phyloP scores from a whole-genome alignment of 2,113 vertebrate species.

The Asarcornis scutulata region DNA sequence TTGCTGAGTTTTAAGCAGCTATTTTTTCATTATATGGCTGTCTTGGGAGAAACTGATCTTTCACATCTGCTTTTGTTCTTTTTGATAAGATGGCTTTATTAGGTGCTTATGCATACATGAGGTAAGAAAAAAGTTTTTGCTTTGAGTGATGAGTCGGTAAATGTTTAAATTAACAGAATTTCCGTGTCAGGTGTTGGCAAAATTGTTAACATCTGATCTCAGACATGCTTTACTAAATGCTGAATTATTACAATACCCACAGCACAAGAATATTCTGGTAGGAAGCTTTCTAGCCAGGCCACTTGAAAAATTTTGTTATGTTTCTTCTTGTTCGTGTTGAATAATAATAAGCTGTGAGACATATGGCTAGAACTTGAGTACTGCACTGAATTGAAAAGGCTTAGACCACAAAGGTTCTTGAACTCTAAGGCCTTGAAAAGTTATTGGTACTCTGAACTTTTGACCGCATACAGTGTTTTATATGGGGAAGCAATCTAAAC shows the following conservation, averaged over 20 bases:
- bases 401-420: neutral
- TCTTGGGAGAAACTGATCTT: neutral
- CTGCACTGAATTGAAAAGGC: neutral
- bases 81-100: neutral
- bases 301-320: neutral
- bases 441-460: neutral
- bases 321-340: neutral
- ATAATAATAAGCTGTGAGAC: neutral
- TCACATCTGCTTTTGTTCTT: conserved; percentile 11
- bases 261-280: neutral
- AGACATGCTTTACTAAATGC: neutral
- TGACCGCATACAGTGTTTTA: neutral
- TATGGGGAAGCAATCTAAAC: neutral
- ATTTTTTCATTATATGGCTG: neutral
- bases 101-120: neutral
- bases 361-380: neutral
- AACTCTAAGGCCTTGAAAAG: neutral
- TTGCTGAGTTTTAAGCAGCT: neutral
- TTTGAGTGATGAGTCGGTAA: neutral
- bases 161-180: neutral
- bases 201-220: neutral
- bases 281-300: neutral
- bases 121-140: conserved; percentile 8
- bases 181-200: neutral
- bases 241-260: neutral